These are phyloP conservation scores for Cephus pulcher DNA, from an alignment of 2,888 invertebrate genomes.

Conservation along the genomic window DNA sequence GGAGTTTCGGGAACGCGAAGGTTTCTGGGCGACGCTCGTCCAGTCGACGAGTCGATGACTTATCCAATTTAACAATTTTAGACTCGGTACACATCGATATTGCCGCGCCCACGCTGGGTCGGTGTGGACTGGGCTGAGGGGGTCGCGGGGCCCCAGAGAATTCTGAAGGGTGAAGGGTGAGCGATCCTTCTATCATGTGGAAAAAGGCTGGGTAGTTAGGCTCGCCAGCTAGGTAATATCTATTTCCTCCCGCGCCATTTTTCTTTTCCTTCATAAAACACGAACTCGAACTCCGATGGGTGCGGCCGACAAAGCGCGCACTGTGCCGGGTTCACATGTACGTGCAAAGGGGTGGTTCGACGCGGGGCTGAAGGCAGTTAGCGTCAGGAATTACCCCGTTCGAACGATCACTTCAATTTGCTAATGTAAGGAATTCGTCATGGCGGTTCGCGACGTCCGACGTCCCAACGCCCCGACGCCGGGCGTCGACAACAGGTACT, in stretches of 20 bases:
- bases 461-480: too few species aligned
- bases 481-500: too few species aligned
- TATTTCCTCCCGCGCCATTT: constrained; percentile 60
- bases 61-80: constrained; percentile 53
- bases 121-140: not conserved
- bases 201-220: constrained; percentile 42
- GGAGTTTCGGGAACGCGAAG: not conserved
- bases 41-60: constrained; percentile 25
- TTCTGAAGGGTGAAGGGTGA: constrained; percentile 20
- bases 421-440: not conserved
- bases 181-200: not conserved
- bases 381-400: not conserved
- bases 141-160: constrained; percentile 23
- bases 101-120: constrained; percentile 48
- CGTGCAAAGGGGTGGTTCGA: not conserved
- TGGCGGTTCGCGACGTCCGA: too few species aligned
- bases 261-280: constrained; percentile 54
- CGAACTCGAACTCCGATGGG: constrained; percentile 33
- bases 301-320: constrained; percentile 4
- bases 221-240: constrained; percentile 57
- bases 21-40: not conserved
- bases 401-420: constrained; percentile 2
- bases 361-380: too few species aligned
- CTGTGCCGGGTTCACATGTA: not conserved
- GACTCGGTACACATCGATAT: constrained; percentile 37